These are phyloP conservation scores for Volucella zonaria DNA, from an alignment of 2,888 invertebrate species.

Conservation along the genomic window DNA sequence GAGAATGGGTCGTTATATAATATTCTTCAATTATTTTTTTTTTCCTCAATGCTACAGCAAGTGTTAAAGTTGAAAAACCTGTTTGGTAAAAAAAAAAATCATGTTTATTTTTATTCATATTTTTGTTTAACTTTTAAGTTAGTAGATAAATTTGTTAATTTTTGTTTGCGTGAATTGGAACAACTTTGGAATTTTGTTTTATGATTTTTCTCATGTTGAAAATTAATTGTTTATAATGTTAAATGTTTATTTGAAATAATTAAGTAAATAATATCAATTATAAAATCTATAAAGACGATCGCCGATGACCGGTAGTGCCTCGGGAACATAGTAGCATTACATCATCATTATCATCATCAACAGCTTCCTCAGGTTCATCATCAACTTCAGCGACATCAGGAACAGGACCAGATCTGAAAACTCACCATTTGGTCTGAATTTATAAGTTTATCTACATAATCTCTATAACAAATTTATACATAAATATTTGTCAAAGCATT, in stretches of 20 bases:
- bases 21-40: no score
- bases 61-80: no score
- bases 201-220: constrained; percentile 40
- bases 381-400: constrained; percentile 75
- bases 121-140: constrained; percentile 49
- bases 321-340: constrained; percentile 78
- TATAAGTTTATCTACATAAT: constrained; percentile 51
- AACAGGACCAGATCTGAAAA: constrained; percentile 74
- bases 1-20: no score
- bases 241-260: constrained; percentile 27
- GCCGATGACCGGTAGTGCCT: constrained; percentile 82
- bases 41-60: no score
- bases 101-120: neutral
- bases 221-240: constrained; percentile 17
- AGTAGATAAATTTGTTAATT: constrained; percentile 36
- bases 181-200: constrained; percentile 30
- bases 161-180: constrained; percentile 29
- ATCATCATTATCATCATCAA: constrained; percentile 78
- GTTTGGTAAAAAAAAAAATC: constrained; percentile 15
- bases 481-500: constrained; percentile 63
- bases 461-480: constrained; percentile 45
- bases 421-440: constrained; percentile 75
- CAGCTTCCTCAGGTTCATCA: constrained; percentile 78
- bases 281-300: constrained; percentile 79
- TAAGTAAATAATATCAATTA: constrained; percentile 52